Base-by-base conservation (phyloP, 2,113 vertebrate genomes). In the Festucalex cinctus region DNA sequence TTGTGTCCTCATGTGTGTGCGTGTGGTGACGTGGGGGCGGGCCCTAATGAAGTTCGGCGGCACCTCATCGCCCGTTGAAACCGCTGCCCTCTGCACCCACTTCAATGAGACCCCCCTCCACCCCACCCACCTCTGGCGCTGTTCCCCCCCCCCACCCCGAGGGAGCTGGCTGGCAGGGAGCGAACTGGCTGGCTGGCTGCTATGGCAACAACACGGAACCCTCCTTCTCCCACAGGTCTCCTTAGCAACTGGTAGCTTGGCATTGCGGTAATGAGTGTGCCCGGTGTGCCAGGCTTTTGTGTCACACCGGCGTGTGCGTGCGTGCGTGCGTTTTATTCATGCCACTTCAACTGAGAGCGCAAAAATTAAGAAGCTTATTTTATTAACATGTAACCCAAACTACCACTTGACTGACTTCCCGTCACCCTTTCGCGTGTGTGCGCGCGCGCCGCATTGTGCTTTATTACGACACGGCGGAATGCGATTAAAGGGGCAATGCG, bases 221-320 rank as follows among this genome's bases (percentile, higher is more conserved):
- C 90, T 92, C 90, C 91, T 89, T 91, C 87, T 92, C 91, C 91
- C 91, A 88, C 89, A 91, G 90, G 91, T 93, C 92, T 93, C 91
- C 92, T 92, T 93, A 92, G 92, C 91, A 93, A 92, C 92, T 91
- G 88, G 91, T 92, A 90, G 91, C 89, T 91, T 91, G 91, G 92
- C 90, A 93, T 90, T 88, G 88, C 82, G 67, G 86, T 90, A 92
- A 89, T 88, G 86, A 92, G 89, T 79, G 84, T 92, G 88, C 90
- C 90, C 91, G 79, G 83, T 86, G 88, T 92, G 89, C 89, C 91
- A 91, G 84, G 82, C 82, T 88, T n/a, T 87, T 85, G 87, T 81
- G 77, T 85, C 77, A 84, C 79, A 76, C 82, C 83, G 79, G 83
- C 75, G 67, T 88, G 75, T 88, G 81, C 77, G 79, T 53, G 76